Evolutionary conservation across 37 sponge, comb jelly and placozoan species (phyloP).

Genomic region (Lycopodina hypogea): DNA sequence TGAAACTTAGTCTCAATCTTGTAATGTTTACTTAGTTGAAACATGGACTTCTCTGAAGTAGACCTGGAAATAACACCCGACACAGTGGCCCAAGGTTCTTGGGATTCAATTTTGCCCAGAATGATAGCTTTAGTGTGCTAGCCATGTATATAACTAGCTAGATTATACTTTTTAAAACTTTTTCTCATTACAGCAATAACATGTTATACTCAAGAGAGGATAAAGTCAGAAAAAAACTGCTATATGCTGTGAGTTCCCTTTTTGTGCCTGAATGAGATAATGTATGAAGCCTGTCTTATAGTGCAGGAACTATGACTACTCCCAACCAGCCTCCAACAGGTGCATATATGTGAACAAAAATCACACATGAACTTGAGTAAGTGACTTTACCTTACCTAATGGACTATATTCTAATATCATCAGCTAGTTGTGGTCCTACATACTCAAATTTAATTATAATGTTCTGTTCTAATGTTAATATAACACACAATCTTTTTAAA

Average conservation of each 20-base stretch:
- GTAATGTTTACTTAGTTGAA: no score
- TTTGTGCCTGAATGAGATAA: not conserved
- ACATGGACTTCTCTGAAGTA: not conserved
- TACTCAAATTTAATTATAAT: no score
- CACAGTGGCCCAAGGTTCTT: slow-evolving; percentile 80
- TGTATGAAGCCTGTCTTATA: slow-evolving; percentile 8
- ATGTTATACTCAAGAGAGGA: slow-evolving; percentile 99
- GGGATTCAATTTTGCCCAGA: slow-evolving; percentile 99
- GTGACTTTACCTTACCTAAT: not conserved
- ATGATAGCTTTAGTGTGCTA: slow-evolving; percentile 67
- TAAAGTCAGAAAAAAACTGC: slow-evolving; percentile 75
- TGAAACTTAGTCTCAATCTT: no score
- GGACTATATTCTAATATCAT: not conserved
- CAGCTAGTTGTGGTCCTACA: not conserved
- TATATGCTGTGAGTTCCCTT: slow-evolving; percentile 75
- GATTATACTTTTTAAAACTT: not conserved
- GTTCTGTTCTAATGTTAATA: no score
- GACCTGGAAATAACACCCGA: not conserved
- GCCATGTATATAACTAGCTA: not conserved
- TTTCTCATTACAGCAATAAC: slow-evolving; percentile 80
- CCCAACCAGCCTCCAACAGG: slow-evolving; percentile 74
- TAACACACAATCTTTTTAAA: no score
- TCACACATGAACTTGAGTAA: slow-evolving; percentile 97
- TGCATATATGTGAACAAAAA: slow-evolving; percentile 99
- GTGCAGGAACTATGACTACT: slow-evolving; percentile 93